A percentile compares a stretch with the other conserved stretches of the same genome.
These are phyloP conservation scores for Pollenia labialis DNA, from an alignment of 2,888 invertebrate species.

Conservation along the genomic window DNA sequence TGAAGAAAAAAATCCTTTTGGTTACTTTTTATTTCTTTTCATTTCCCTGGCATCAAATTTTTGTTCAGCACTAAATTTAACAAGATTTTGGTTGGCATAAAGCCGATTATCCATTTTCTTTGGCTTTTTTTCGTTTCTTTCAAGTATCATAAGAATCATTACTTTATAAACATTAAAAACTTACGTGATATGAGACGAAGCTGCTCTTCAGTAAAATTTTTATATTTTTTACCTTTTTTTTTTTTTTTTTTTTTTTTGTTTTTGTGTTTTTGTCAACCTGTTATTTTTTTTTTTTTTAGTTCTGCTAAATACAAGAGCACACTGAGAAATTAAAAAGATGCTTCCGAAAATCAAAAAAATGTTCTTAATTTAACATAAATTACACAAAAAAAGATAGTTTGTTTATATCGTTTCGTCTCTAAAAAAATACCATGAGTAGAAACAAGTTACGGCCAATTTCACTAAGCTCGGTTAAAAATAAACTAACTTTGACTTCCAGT, in stretches of 20 bases:
- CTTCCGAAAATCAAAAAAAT: no score
- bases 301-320: neutral
- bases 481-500: no score
- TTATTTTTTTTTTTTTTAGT: neutral
- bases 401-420: no score
- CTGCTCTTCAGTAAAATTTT: neutral
- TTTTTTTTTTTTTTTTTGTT: slow-evolving; percentile 6
- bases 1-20: neutral
- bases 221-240: slow-evolving; percentile 9
- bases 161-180: slow-evolving; percentile 52
- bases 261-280: slow-evolving; percentile 10
- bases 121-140: neutral
- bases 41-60: slow-evolving; percentile 43
- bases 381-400: no score
- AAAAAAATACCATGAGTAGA: no score
- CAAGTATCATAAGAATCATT: slow-evolving; percentile 39
- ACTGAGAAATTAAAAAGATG: neutral
- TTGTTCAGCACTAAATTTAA: slow-evolving; percentile 53
- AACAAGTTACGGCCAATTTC: no score
- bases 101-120: slow-evolving; percentile 56
- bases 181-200: slow-evolving; percentile 19
- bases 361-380: no score
- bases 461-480: no score
- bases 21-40: neutral
- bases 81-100: slow-evolving; percentile 51